Percentiles rank a stretch among this genome's conserved stretches.
Conservation (phyloP, 2,888 invertebrate genomes). For the Polyommatus iphigenia region DNA sequence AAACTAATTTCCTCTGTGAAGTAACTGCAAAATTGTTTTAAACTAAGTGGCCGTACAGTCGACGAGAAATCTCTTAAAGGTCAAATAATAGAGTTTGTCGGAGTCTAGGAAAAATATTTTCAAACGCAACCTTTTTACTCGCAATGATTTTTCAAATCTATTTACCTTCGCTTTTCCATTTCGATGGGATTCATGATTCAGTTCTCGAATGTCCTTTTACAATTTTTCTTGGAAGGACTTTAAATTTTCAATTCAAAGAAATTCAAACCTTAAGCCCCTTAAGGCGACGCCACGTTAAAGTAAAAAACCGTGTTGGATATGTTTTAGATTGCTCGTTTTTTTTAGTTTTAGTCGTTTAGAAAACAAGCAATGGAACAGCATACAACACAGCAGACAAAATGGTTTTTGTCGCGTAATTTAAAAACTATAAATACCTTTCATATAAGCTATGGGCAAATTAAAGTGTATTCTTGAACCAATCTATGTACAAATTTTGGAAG, state of each 20-base stretch:
- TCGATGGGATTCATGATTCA: conserved; percentile 33
- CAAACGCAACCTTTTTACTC: conserved; percentile 43
- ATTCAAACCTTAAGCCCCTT: neutral
- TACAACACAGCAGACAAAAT: no score
- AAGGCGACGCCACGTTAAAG: no score
- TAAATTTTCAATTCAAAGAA: neutral
- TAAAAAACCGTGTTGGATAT: no score
- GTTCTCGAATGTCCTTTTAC: neutral
- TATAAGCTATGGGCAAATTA: no score
- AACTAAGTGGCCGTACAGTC: conserved; percentile 9
- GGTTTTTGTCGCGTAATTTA: no score
- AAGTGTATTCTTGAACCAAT: no score
- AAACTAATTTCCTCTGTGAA: conserved; percentile 7
- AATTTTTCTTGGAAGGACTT: neutral
- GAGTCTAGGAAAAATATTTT: conserved; percentile 42
- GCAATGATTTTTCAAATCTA: conserved; percentile 51
- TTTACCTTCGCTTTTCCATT: conserved; percentile 47
- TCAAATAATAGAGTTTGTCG: conserved; percentile 19
- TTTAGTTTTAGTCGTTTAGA: no score
- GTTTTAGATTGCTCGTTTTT: no score
- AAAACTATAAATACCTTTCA: no score
- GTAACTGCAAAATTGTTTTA: conserved; percentile 19
- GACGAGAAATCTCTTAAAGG: neutral
- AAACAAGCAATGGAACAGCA: no score
- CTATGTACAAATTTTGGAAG: no score